phyloP scores from a whole-genome alignment of 2,888 invertebrate genomes.

The Rhamphomyia laevipes region DNA sequence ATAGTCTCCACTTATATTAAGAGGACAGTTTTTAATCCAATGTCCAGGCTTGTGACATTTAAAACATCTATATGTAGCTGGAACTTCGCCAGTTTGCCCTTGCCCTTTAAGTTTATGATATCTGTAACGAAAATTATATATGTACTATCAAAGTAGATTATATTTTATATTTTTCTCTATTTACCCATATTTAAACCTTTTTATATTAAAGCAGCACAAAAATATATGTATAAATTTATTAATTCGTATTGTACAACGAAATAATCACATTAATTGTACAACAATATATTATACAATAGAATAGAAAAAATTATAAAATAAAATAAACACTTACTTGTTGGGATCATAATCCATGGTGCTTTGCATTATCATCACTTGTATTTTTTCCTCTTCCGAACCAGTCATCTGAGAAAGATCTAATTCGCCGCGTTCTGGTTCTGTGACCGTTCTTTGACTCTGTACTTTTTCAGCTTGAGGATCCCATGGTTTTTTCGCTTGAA shows the following conservation, averaged over 20 bases:
- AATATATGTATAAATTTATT: not conserved
- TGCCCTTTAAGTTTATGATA: constrained; percentile 81
- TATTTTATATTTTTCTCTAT: constrained; percentile 5
- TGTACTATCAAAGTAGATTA: not conserved
- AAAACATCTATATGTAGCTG: constrained; percentile 84
- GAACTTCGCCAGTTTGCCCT: constrained; percentile 80
- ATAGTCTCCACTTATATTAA: constrained; percentile 38
- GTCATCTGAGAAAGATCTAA: constrained; percentile 81
- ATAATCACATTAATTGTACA: no score
- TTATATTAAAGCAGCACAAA: not conserved
- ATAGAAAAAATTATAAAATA: not conserved
- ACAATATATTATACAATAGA: not conserved
- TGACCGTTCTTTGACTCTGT: constrained; percentile 37
- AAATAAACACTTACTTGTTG: constrained; percentile 63
- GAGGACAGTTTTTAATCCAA: constrained; percentile 94
- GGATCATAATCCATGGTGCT: constrained; percentile 96
- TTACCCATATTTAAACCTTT: constrained; percentile 3
- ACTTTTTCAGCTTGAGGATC: constrained; percentile 41
- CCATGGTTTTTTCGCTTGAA: constrained; percentile 67
- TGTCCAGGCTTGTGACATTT: constrained; percentile 93
- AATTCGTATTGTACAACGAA: no score
- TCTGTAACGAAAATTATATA: constrained; percentile 45
- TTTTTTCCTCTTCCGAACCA: constrained; percentile 94
- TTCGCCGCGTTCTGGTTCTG: constrained; percentile 45
- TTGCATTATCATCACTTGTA: constrained; percentile 94